These are phyloP conservation scores for Drosophila pectinifera DNA, from an alignment of 1,140 invertebrate genomes.

Conservation along the genomic window DNA sequence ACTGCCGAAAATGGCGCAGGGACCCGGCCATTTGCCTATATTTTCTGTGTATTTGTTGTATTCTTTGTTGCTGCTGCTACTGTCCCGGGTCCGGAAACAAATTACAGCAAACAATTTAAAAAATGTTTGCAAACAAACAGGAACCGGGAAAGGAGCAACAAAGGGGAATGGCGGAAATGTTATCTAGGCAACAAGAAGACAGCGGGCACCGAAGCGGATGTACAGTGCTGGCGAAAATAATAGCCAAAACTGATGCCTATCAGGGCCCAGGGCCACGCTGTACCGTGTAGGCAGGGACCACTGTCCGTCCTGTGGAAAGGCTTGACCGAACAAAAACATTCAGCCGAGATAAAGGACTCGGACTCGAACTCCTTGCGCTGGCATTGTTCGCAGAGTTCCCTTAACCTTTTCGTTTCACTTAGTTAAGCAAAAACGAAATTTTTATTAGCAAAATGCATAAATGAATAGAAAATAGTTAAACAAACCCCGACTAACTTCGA, in stretches of 20 bases:
- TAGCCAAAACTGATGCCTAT: conserved; percentile 7
- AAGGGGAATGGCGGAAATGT: conserved; percentile 69
- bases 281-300: conserved; percentile 1
- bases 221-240: conserved; percentile 33
- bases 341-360: conserved; percentile 68
- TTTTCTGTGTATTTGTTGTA: conserved; percentile 5
- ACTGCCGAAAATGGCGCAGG: conserved; percentile 68
- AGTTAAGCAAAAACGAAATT: conserved; percentile 82
- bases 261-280: not conserved
- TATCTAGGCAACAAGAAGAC: conserved; percentile 70
- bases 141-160: conserved; percentile 44
- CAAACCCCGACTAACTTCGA: conserved; percentile 36
- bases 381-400: conserved; percentile 33
- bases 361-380: conserved; percentile 1
- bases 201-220: conserved; percentile 42
- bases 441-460: conserved; percentile 83
- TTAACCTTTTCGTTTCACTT: conserved; percentile 82
- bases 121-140: conserved; percentile 81
- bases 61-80: conserved; percentile 5
- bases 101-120: conserved; percentile 83
- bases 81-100: conserved; percentile 71
- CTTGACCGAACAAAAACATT: conserved; percentile 49
- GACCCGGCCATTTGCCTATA: conserved; percentile 64
- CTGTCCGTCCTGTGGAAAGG: conserved; percentile 33
- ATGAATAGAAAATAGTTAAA: conserved; percentile 81